These are phyloP conservation scores for Siniperca chuatsi DNA, from an alignment of 2,113 vertebrate species.

Conservation along the genomic window DNA sequence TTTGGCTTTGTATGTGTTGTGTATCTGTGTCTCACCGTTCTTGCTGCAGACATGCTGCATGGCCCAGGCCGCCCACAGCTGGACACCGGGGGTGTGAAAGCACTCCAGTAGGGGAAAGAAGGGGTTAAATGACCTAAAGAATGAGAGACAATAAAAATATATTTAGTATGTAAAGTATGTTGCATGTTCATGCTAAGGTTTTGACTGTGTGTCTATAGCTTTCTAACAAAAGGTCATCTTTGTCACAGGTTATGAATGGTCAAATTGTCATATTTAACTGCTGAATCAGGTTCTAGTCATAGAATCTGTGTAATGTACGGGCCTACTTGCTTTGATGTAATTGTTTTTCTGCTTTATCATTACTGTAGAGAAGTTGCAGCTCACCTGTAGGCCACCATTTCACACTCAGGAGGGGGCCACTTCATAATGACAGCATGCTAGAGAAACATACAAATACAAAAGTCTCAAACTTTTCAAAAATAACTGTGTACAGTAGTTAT, in stretches of 20 bases:
- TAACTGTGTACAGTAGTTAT: background rate
- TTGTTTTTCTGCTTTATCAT: background rate
- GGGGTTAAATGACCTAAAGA: conserved; percentile 94
- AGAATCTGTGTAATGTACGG: background rate
- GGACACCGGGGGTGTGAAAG: conserved; percentile 96
- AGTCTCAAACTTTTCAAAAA: background rate
- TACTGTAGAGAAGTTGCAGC: conserved; percentile 11
- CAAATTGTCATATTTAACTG: background rate
- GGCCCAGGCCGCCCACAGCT: conserved; percentile 99
- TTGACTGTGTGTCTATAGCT: background rate
- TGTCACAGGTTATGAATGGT: background rate
- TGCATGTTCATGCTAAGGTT: background rate
- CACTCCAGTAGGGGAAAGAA: conserved; percentile 98
- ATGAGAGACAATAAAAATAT: background rate
- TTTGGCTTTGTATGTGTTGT: background rate
- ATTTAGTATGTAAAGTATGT: background rate
- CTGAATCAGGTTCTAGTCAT: background rate
- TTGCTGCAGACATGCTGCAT: conserved; percentile 99
- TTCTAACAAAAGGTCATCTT: background rate
- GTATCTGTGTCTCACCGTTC: conserved; percentile 87
- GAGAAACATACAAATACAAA: conserved; percentile 48
- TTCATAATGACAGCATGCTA: conserved; percentile 96
- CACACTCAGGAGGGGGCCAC: conserved; percentile 97
- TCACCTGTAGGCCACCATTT: conserved; percentile 99
- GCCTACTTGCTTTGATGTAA: background rate